Percentiles rank a stretch among this genome's conserved stretches.
Conservation (phyloP, 1,140 invertebrate species). For the Drosophila sturtevanti region DNA sequence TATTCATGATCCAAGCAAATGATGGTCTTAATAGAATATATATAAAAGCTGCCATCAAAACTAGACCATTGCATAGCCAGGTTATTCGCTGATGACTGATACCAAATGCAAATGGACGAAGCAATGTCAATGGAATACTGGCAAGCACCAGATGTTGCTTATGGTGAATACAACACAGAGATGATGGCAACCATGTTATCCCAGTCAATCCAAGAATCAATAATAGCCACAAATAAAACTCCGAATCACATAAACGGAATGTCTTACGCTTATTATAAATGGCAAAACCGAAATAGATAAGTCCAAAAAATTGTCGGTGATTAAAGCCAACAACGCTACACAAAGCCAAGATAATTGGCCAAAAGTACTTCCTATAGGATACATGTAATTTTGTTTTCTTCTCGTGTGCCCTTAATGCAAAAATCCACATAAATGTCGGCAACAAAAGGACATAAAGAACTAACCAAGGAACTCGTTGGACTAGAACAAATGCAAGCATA, state of each 20-base stretch:
- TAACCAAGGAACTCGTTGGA: conserved; percentile 30
- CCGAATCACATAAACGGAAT: neutral
- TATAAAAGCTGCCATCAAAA: conserved; percentile 23
- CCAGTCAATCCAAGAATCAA: conserved; percentile 24
- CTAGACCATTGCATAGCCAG: conserved; percentile 22
- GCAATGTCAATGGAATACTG: conserved; percentile 37
- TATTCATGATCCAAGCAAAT: conserved; percentile 1
- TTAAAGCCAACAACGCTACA: conserved; percentile 37
- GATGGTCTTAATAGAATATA: neutral
- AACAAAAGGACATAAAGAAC: conserved; percentile 26
- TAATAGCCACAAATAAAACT: conserved; percentile 32
- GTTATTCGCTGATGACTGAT: neutral
- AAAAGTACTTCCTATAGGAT: neutral
- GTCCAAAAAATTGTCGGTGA: conserved; percentile 10
- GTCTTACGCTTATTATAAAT: conserved; percentile 24
- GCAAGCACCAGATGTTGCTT: conserved; percentile 10
- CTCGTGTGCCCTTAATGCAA: neutral
- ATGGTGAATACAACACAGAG: conserved; percentile 39
- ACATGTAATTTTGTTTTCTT: neutral
- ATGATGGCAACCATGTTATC: conserved; percentile 24
- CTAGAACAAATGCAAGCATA: conserved; percentile 22
- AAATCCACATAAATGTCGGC: conserved; percentile 36
- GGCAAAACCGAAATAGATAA: conserved; percentile 42
- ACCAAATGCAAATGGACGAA: conserved; percentile 20
- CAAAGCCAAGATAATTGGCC: neutral